Evolutionary conservation across 1,140 invertebrate species (phyloP), one percentile per base, ranked within the genome.

Genomic region (Microplitis mediator): DNA sequence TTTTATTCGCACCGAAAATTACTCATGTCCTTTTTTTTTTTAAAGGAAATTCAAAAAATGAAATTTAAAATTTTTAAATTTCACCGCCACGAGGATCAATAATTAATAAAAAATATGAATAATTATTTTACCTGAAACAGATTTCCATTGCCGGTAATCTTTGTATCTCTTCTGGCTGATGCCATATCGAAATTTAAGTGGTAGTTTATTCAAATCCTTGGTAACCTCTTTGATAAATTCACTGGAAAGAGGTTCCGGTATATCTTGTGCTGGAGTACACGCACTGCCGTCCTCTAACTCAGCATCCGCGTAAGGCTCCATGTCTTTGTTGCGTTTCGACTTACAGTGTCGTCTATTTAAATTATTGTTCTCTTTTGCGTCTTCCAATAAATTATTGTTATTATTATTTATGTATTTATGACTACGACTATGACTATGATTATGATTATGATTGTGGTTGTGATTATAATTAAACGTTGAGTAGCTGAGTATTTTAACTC

Each of bases 71-170:
- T 52, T 16, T 67, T 23, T 23, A 23, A 23, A 23, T 1, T 23
- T 23, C 23, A 2, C 2, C 23, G 23, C 2, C 2, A 23, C 23
- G 23, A 23, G 2, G 2, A 23, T 23, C 23, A 23, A 23, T 2
- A 3, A 69, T 9, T 11, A n/a, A 56, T n/a, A 60, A 23, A 6
- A 39, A 51, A 23, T 23, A 23, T 23, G 2, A 23, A 23, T 23
- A 23, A 23, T 23, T 2, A 23, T 23, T 23, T 77, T 74, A 84
- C 83, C 79, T 77, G 72, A 76, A 9, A 81, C 13, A 62, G 52
- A 74, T 69, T 76, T 80, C 86, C 86, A 87, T 9, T 78, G 78
- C 34, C 86, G 72, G 64, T 85, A 77, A n/a, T 74, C 65, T 63
- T 80, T 83, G 56, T 86, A 86, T 13, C 73, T 82, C 16, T 76